Evolutionary conservation across 2,888 invertebrate genomes (phyloP).

Genomic region (Leucophora obtusa): DNA sequence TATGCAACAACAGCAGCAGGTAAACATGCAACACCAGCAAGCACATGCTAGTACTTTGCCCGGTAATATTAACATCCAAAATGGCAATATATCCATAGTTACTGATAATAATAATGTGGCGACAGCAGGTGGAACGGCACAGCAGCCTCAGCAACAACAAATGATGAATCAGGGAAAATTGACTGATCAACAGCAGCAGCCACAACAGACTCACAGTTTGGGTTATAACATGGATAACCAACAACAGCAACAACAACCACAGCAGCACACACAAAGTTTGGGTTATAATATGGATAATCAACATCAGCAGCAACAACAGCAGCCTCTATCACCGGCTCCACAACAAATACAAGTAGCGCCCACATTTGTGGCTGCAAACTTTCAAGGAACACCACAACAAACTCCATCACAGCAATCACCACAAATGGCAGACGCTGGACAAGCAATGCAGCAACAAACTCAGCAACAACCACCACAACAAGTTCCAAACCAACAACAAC

Average conservation of each 20-base stretch:
- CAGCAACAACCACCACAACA: slow-evolving; percentile 23
- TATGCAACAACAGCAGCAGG: slow-evolving; percentile 75
- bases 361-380: slow-evolving; percentile 45
- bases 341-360: slow-evolving; percentile 62
- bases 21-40: slow-evolving; percentile 72
- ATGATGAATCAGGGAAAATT: slow-evolving; percentile 11
- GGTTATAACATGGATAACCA: slow-evolving; percentile 50
- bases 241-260: slow-evolving; percentile 58
- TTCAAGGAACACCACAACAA: slow-evolving; percentile 57
- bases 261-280: slow-evolving; percentile 55
- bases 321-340: slow-evolving; percentile 70
- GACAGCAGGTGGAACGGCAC: slow-evolving; percentile 4
- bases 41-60: slow-evolving; percentile 71
- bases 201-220: slow-evolving; percentile 62
- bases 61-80: slow-evolving; percentile 70
- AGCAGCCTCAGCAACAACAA: slow-evolving; percentile 56
- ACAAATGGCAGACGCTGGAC: slow-evolving; percentile 48
- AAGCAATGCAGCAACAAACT: slow-evolving; percentile 46
- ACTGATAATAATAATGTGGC: slow-evolving; percentile 67
- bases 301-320: slow-evolving; percentile 54
- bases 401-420: slow-evolving; percentile 60
- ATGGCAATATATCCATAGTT: slow-evolving; percentile 68
- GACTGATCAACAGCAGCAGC: slow-evolving; percentile 42
- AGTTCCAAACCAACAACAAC: slow-evolving; percentile 54
- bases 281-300: slow-evolving; percentile 45